phyloP scores from a whole-genome alignment of 2,888 invertebrate species.

The Nymphalis urticae region DNA sequence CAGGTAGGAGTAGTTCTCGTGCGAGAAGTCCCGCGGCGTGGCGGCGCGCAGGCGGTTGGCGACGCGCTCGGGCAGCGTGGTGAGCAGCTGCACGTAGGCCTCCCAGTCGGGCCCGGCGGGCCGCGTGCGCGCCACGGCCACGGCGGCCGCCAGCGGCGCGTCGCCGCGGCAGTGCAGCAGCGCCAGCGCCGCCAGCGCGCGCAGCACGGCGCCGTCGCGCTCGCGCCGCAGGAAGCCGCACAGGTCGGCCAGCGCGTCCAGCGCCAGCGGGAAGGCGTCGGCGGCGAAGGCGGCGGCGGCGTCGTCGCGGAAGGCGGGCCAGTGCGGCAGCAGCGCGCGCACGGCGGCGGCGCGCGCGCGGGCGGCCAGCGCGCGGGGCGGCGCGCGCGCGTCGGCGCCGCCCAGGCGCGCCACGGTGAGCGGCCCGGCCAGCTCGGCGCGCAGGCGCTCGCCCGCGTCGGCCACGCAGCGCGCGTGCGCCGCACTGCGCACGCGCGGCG shows the following conservation, averaged over 20 bases:
- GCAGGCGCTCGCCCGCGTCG: too few relatives aligned
- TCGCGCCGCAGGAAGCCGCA: constrained; percentile 74
- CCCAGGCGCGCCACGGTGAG: constrained; percentile 85
- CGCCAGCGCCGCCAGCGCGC: constrained; percentile 66
- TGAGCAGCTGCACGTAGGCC: constrained; percentile 82
- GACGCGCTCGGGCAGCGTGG: constrained; percentile 86
- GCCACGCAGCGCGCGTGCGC: too few relatives aligned
- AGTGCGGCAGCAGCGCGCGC: constrained; percentile 71
- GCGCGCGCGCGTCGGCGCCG: constrained; percentile 68
- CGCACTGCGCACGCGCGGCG: too few relatives aligned
- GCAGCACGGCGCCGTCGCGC: constrained; percentile 51
- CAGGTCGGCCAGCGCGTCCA: constrained; percentile 73
- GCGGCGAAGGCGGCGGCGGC: constrained; percentile 74
- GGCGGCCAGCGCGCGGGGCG: constrained; percentile 66
- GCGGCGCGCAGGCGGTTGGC: constrained; percentile 84
- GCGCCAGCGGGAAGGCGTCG: constrained; percentile 76
- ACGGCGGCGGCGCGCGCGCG: constrained; percentile 76
- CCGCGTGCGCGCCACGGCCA: constrained; percentile 77
- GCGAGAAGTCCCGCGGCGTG: constrained; percentile 81
- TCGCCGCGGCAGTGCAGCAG: constrained; percentile 78
- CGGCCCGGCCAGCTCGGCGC: too few relatives aligned
- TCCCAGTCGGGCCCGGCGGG: constrained; percentile 80
- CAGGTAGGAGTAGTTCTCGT: constrained; percentile 80
- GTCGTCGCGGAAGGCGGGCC: too few relatives aligned
- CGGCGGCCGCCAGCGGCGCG: too few relatives aligned